These are phyloP conservation scores for human DNA, from an alignment of 2,113 vertebrate genomes.

Conservation along the genomic window DNA sequence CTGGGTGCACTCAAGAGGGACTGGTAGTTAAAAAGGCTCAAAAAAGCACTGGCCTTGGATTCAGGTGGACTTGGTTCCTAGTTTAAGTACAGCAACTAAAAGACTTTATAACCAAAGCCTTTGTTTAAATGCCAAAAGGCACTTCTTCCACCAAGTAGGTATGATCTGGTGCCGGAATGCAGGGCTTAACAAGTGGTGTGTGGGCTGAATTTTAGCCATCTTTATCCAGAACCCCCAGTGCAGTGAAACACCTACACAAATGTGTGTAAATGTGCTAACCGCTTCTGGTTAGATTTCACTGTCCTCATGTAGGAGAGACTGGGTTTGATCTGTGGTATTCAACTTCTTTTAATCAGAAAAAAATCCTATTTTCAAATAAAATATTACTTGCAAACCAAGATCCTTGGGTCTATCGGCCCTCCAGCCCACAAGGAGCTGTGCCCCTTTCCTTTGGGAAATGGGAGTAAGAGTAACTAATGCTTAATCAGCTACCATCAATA, in stretches of 20 bases:
- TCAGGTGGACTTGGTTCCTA: not conserved
- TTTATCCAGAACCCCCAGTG: not conserved
- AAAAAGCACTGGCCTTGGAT: not conserved
- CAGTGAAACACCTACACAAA: not conserved
- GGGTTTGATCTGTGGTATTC: not conserved
- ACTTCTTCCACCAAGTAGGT: not conserved
- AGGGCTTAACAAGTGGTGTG: not conserved
- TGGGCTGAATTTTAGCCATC: constrained; percentile 29
- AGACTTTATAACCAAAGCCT: not conserved
- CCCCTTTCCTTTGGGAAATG: not conserved
- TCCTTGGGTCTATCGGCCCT: not conserved
- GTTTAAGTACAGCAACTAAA: not conserved
- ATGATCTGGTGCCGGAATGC: no score
- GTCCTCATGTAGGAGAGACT: not conserved
- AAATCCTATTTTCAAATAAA: not conserved
- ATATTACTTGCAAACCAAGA: constrained; percentile 13
- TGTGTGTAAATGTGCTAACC: not conserved
- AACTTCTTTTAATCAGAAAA: not conserved
- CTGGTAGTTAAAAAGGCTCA: not conserved
- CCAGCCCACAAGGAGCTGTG: not conserved
- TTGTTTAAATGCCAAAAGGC: not conserved
- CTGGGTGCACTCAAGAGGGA: not conserved
- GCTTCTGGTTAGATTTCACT: not conserved
- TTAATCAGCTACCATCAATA: not conserved
- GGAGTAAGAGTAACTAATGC: no score